phyloP scores from a whole-genome alignment of 1,140 invertebrate species.

The Dysdera silvatica region DNA sequence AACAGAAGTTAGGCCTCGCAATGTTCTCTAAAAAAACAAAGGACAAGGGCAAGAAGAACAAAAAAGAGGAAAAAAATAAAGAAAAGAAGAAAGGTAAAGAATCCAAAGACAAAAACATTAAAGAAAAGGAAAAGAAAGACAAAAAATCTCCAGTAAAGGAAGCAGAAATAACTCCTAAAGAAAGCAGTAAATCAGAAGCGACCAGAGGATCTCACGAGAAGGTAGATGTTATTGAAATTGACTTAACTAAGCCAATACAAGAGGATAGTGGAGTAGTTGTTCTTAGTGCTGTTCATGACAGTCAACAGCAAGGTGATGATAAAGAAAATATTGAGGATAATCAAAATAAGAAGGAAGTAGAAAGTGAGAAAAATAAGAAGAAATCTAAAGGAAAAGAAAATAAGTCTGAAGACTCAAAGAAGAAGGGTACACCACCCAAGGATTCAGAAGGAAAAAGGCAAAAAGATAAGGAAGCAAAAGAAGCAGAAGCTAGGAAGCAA shows the following conservation, averaged over 20 bases:
- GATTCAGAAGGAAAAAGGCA: constrained; percentile 14
- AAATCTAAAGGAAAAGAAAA: constrained; percentile 5
- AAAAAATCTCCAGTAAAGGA: too few species aligned
- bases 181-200: constrained; percentile 1
- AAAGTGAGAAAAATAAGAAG: constrained; percentile 5
- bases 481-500: constrained; percentile 28
- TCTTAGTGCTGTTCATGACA: background rate
- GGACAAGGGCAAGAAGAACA: constrained; percentile 22
- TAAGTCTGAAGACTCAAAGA: background rate
- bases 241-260: constrained; percentile 3
- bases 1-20: constrained; percentile 13
- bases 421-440: constrained; percentile 17
- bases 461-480: constrained; percentile 21
- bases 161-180: background rate
- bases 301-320: constrained; percentile 18
- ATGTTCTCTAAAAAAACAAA: constrained; percentile 12
- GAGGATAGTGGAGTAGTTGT: background rate
- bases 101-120: constrained; percentile 1
- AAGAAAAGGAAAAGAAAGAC: constrained; percentile 11
- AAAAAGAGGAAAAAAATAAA: constrained; percentile 18
- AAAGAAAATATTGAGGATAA: constrained; percentile 20
- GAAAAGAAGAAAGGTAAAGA: constrained; percentile 18
- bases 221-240: constrained; percentile 16
- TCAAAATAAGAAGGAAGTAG: constrained; percentile 11
- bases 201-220: constrained; percentile 12